These are phyloP conservation scores for Periophthalmus modestus DNA, from an alignment of 2,113 vertebrate genomes.

Conservation along the genomic window DNA sequence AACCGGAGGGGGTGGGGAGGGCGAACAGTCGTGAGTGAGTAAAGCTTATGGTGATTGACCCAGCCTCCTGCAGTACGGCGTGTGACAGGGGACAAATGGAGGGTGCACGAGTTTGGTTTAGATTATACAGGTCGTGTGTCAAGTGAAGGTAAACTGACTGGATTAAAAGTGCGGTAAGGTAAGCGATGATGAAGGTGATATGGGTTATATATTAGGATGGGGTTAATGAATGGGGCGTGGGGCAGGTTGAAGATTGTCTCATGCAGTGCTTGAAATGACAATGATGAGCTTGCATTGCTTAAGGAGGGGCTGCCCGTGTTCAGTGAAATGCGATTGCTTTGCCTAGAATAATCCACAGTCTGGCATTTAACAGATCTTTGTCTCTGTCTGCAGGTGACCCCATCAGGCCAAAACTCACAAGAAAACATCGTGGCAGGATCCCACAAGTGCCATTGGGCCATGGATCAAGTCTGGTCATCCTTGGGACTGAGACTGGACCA, in stretches of 20 bases:
- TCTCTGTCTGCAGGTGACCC: too few species aligned
- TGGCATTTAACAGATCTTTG: background rate
- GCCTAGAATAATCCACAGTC: background rate
- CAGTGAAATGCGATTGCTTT: background rate
- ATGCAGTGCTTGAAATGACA: too few species aligned
- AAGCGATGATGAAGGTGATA: too few species aligned
- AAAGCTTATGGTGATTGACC: conserved; percentile 50
- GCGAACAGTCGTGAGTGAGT: conserved; percentile 46
- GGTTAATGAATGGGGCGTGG: too few species aligned
- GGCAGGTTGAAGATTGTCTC: background rate
- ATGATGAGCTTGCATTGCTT: too few species aligned
- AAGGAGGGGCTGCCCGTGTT: too few species aligned
- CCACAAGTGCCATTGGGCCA: too few species aligned
- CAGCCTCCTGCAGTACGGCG: conserved; percentile 30
- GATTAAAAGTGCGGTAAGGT: background rate
- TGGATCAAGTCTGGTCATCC: too few species aligned
- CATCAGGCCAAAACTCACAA: too few species aligned
- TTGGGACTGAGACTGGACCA: too few species aligned
- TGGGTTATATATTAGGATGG: too few species aligned
- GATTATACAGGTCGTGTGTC: conserved; percentile 11
- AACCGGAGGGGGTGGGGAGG: background rate
- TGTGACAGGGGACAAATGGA: conserved; percentile 21
- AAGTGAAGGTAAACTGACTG: background rate
- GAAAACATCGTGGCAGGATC: too few species aligned
- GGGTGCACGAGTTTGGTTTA: conserved; percentile 8